Conservation (phyloP, 2,888 invertebrate species). For the Antheraea yamamai region DNA sequence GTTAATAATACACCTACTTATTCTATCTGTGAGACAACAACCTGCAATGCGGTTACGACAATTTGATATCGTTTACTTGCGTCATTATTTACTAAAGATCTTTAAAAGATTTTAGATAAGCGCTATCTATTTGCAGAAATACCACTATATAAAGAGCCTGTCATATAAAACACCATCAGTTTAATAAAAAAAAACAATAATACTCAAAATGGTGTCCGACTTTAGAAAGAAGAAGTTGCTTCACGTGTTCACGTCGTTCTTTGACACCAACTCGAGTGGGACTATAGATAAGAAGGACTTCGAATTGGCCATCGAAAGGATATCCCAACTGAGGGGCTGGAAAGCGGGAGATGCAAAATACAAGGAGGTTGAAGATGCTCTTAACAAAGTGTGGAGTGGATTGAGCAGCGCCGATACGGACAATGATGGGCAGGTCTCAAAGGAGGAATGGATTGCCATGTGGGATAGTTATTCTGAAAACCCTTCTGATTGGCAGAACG, state of each 20-base stretch:
- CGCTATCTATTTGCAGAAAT: slow-evolving; percentile 27
- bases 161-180: slow-evolving; percentile 19
- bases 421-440: slow-evolving; percentile 89
- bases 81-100: slow-evolving; percentile 21
- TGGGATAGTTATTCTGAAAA: slow-evolving; percentile 86
- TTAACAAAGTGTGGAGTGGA: slow-evolving; percentile 92
- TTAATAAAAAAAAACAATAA: slow-evolving; percentile 4
- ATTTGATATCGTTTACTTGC: slow-evolving; percentile 19
- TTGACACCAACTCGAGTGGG: slow-evolving; percentile 94
- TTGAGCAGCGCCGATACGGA: slow-evolving; percentile 90
- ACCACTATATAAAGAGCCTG: slow-evolving; percentile 32
- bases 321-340: slow-evolving; percentile 91
- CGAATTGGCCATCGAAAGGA: slow-evolving; percentile 91
- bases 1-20: slow-evolving; percentile 11
- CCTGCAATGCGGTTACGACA: slow-evolving; percentile 21
- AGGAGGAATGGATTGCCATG: slow-evolving; percentile 52
- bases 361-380: slow-evolving; percentile 87
- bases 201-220: slow-evolving; percentile 86
- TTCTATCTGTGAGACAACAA: slow-evolving; percentile 3
- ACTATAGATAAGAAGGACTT: slow-evolving; percentile 94
- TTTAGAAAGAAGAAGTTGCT: slow-evolving; percentile 94
- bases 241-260: slow-evolving; percentile 93
- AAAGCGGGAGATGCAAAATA: slow-evolving; percentile 86
- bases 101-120: slow-evolving; percentile 28
- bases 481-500: slow-evolving; percentile 90